Conservation (phyloP, 2,888 invertebrate species). For the Napeogenes inachia region DNA sequence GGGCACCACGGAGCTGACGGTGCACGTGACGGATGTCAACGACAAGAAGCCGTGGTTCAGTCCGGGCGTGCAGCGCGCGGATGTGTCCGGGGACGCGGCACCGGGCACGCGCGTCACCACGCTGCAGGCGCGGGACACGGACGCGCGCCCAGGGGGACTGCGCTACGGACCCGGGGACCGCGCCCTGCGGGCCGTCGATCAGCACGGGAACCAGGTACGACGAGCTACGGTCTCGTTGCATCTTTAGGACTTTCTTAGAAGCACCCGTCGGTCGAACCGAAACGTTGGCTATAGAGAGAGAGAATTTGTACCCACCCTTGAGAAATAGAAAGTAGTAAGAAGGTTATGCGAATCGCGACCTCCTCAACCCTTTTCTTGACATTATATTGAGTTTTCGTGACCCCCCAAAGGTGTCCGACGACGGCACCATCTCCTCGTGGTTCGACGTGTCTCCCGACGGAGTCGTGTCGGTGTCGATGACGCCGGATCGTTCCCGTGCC, state of each 20-base stretch:
- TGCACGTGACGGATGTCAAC: slow-evolving; percentile 90
- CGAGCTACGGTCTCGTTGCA: not conserved
- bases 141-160: slow-evolving; percentile 42
- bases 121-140: slow-evolving; percentile 87
- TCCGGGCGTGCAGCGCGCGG: slow-evolving; percentile 86
- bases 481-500: slow-evolving; percentile 81
- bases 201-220: slow-evolving; percentile 85
- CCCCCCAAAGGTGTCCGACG: slow-evolving; percentile 54
- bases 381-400: not conserved
- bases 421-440: slow-evolving; percentile 63
- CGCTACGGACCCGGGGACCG: not conserved
- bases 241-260: no score
- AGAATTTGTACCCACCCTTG: no score
- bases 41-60: slow-evolving; percentile 91
- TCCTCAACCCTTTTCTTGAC: not conserved
- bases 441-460: slow-evolving; percentile 61
- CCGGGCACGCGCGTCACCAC: slow-evolving; percentile 84
- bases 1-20: slow-evolving; percentile 87
- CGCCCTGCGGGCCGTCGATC: slow-evolving; percentile 82
- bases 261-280: no score
- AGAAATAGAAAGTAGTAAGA: no score
- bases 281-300: no score
- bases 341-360: no score
- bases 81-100: slow-evolving; percentile 87
- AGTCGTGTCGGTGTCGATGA: slow-evolving; percentile 79